Conservation (phyloP, 2,113 vertebrate genomes). For the Ondatra zibethicus region DNA sequence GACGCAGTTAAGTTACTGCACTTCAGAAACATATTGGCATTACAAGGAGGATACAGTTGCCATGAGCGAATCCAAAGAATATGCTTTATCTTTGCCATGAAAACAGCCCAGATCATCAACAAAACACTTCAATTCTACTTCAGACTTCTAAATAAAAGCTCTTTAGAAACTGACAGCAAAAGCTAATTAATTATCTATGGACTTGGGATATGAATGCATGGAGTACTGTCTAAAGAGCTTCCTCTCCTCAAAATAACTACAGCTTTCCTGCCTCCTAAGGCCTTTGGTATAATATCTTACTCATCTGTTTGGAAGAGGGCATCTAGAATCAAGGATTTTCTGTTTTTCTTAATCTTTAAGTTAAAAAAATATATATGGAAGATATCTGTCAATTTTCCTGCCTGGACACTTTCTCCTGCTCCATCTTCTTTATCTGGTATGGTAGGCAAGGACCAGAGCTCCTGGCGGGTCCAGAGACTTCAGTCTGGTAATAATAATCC, state of each 20-base stretch:
- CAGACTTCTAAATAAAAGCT: constrained; percentile 4
- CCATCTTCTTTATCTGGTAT: not conserved
- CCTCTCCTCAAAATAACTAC: not conserved
- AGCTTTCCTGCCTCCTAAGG: not conserved
- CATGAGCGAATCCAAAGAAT: not conserved
- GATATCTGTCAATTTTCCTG: not conserved
- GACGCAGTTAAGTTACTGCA: not conserved
- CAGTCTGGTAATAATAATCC: not conserved
- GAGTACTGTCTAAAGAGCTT: not conserved
- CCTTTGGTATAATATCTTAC: not conserved
- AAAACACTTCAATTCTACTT: not conserved
- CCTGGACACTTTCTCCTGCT: not conserved
- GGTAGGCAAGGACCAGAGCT: not conserved
- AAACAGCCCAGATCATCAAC: not conserved
- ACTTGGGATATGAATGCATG: not conserved
- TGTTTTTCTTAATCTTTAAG: not conserved
- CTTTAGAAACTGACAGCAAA: not conserved
- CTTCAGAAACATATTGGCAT: not conserved
- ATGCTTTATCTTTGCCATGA: not conserved
- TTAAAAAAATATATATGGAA: not conserved
- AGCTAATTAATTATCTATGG: not conserved
- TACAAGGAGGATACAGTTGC: not conserved
- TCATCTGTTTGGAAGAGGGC: not conserved
- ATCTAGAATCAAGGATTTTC: not conserved
- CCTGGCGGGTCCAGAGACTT: not conserved